Base-by-base conservation (phyloP, 2,888 invertebrate genomes). In the Leptinotarsa rubiginosa region DNA sequence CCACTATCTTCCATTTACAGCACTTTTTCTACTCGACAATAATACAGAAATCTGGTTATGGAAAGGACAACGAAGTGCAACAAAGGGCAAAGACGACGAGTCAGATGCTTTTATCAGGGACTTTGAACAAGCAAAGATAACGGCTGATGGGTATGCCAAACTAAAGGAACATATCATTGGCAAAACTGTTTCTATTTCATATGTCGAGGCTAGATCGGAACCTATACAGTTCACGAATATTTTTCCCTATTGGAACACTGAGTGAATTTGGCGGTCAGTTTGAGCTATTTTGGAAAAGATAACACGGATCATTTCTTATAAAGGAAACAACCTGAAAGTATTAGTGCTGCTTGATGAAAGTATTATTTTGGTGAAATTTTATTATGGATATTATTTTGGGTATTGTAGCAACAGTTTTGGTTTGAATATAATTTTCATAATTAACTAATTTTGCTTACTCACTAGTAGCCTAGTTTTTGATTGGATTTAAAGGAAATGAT, bases 11-110 rank as follows among this genome's bases (percentile, higher is more conserved):
- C 70, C 47, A 50, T 16, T n/a, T 81, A 65, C 67, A 82, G 82
- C 82, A 2, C 73, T 81, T 65, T 83, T 83, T 73, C 70, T 83
- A 10, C 72, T 83, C 41, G 82, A 83, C 74, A 81, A 83, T 62
- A 62, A 81, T 69, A 72, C 74, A 18, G 79, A 81, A 66, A 77
- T 83, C n/a, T 83, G 82, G 82, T 72, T 83, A n/a, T 81, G 81
- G 80, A 75, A 81, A 73, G 80, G 78, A 10, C 69, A 65, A 73
- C 70, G 74, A 22, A 54, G 66, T 18, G 3, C 69, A 47, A 22
- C 13, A 22, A 20, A 22, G 4, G 22, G 56, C 56, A 65, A 74
- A 20, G 66, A 74, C 20, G 66, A 50, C 52, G 77, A 77, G 47
- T 18, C 66, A 52, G 71, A 75, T 50, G 65, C 49, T 16, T 78